Evolutionary conservation across 2,113 vertebrate species (phyloP), one percentile per base, ranked within the genome.

Genomic region (Indri indri): DNA sequence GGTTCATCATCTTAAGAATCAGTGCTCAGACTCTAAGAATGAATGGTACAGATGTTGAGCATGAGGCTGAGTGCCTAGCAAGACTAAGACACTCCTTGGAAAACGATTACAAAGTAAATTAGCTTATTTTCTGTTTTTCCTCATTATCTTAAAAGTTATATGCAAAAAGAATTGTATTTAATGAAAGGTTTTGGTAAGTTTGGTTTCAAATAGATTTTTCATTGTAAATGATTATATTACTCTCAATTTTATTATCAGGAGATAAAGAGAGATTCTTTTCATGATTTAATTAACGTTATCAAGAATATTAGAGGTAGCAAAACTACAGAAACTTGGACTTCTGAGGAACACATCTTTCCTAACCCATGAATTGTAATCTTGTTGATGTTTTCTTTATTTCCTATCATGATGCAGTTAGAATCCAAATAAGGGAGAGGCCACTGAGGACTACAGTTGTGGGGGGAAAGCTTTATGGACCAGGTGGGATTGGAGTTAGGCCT

Each of bases 271-370:
- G 25, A 76, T 50, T 45, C 82, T 88, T 34, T 79, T 92, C n/a
- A 65, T 90, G 85, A 68, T 83, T 90, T 94, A 80, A 70, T 70
- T 83, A 88, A 97, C 74, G 6, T 90, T 93, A 73, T 79, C 52
- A 83, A 52, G 45, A 88, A 66, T 83, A 88, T 42, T 81, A 92
- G 37, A 65, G 9, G 4, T 47, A 22, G 25, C 82, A 4, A 47
- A 90, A 92, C 27, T 88, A 73, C 25, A 66, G 47, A 84, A 93
- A 88, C 47, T 63, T 86, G 50, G 32, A 54, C 30, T 88, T 25
- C 68, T 76, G 23, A 79, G 63, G 18, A 94, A 94, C 23, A 14
- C 57, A 68, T 40, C 7, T 68, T 96, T 95, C 91, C 54, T 88
- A 80, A 93, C 6, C 3, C 66, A 40, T 85, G 63, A 11, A 52